Evolutionary conservation across 2,113 vertebrate species (phyloP), one percentile per base, ranked within the genome.

Genomic region (Rhegmatorhina hoffmannsi): DNA sequence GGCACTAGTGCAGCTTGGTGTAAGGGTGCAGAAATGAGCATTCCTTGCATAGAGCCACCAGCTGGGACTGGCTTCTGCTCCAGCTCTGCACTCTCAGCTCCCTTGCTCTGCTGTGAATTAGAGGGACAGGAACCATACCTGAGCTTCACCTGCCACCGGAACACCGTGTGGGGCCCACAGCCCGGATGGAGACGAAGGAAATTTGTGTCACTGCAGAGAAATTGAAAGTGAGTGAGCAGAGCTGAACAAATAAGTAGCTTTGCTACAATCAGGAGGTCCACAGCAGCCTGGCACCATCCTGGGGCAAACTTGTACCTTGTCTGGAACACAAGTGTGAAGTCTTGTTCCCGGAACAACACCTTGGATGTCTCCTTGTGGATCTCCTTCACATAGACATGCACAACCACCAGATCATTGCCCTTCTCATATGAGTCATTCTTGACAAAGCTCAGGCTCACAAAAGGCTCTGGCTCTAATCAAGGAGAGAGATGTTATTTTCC

Each of bases 81-180:
- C 70, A 75, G 43, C 33, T 87, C 75, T 73, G 53, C n/a, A 36
- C 50, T 55, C 46, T 46, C 46, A 83, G n/a, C 23, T 67, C 46
- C 69, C 40, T 16, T 18, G 13, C 56, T 38, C 40, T 2, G 0
- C 23, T 5, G 24, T 4, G 9, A 18, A 25, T 67, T 60, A 44
- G 62, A n/a, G 50, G 10, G 68, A 49, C 1, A 2, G 67, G 24
- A 84, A 26, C 29, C 67, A 83, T 98, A 98, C 99, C 99, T 99
- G 98, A 99, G 99, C 98, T 99, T 99, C 95, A 99, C 98, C 96
- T 99, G 99, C 99, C 99, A 99, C 96, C 98, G 99, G 97, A 99
- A 99, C 94, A 99, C 97, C 0, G 99, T 99, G 94, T 99, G 98
- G 66, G 99, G 98, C 84, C 99, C 98, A 64, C 99, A 99, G 96